Evolutionary conservation across 2,113 vertebrate species (phyloP), one percentile per base, ranked within the genome.

Genomic region (Chlamydotis undulata): DNA sequence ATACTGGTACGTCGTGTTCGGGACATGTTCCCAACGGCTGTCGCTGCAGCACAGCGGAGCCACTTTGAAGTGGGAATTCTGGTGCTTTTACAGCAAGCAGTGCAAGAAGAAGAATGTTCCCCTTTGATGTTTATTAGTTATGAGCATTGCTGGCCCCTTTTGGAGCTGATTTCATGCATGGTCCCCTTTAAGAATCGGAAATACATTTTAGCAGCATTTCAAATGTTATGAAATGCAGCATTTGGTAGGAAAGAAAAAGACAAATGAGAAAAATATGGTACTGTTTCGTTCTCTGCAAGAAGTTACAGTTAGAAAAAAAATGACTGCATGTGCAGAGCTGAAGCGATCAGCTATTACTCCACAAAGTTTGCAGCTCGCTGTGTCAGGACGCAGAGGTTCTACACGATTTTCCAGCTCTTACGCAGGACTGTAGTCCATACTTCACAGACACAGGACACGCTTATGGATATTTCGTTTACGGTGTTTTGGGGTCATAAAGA

Each of bases 41-140:
- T 33, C 5, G 6, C 47, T 65, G 83, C 76, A 65, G 23, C 76
- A 7, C 3, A 1, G 60, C 47, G 55, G 23, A 70, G 55, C 56
- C 29, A 4, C 67, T 71, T 74, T 53, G 75, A 90, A 86, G 68
- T 28, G 49, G 17, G 92, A 90, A 47, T 80, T 68, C 41, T 21
- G 53, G n/a, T 90, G 87, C 67, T 56, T 78, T 90, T 29, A 56
- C 23, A 78, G 73, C 57, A 65, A 76, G 47, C 83, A 49, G 68
- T 14, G 59, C 55, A 74, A 82, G 55, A 37, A 91, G 80, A 65
- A 75, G 73, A 86, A 61, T 16, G 60, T 61, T 94, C 13, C 33
- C 21, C 49, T 93, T 90, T 93, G 94, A 73, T 89, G 87, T 39
- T 89, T 96, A 74, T 91, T 93, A 73, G 73, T 17, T 88, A 24